These are phyloP conservation scores for Dromococcyx pavoninus DNA, from an alignment of 2,797 vertebrate species.

Conservation along the genomic window DNA sequence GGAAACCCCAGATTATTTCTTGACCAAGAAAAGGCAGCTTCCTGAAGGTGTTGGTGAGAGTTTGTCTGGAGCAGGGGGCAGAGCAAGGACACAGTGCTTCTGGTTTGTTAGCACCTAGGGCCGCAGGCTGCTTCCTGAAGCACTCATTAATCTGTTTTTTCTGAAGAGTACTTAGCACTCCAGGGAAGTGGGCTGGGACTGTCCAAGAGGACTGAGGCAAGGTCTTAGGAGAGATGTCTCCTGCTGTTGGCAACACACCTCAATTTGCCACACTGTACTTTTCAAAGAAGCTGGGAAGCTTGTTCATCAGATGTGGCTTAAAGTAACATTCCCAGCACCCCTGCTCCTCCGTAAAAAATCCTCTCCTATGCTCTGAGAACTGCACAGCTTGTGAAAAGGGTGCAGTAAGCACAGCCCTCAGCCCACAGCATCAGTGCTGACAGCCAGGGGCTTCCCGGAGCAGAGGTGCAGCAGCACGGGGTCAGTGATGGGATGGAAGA, in stretches of 20 bases:
- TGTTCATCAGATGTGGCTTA: background rate
- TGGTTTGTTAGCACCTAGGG: background rate
- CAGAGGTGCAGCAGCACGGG: background rate
- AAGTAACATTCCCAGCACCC: background rate
- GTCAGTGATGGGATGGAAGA: background rate
- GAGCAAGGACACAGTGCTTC: background rate
- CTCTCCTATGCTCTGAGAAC: background rate
- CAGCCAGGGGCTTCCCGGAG: background rate
- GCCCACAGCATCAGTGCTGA: background rate
- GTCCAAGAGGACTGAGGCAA: background rate
- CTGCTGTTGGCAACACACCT: background rate
- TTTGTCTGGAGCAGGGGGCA: background rate
- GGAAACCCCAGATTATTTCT: constrained; percentile 51
- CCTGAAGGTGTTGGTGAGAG: background rate
- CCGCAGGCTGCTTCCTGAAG: background rate
- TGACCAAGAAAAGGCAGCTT: constrained; percentile 32
- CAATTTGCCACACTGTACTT: background rate
- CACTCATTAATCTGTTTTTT: background rate
- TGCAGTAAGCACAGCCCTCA: background rate
- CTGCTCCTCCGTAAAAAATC: background rate
- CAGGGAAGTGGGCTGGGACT: background rate
- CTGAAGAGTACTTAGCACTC: background rate
- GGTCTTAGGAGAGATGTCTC: background rate
- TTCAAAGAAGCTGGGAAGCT: background rate
- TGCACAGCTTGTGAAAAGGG: background rate